Conservation (phyloP, 2,797 vertebrate genomes). For the Parauchenoglanis ngamensis region DNA sequence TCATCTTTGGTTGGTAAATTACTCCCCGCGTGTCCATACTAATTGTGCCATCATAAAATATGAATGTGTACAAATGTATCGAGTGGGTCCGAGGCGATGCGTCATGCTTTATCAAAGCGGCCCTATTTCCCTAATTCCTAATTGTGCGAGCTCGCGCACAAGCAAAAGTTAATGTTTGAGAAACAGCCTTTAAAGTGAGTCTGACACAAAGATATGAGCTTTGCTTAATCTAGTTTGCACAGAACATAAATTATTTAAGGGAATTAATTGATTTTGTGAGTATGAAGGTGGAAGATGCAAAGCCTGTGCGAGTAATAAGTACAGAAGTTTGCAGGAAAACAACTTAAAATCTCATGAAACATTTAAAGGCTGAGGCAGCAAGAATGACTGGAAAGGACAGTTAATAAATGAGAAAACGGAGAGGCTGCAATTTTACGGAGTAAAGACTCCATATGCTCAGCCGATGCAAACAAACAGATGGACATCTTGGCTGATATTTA, state of each 20-base stretch:
- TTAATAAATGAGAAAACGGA: slow-evolving; percentile 74
- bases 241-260: slow-evolving; percentile 81
- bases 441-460: slow-evolving; percentile 54
- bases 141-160: slow-evolving; percentile 63
- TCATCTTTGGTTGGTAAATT: slow-evolving; percentile 76
- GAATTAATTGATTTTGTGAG: slow-evolving; percentile 84
- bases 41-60: slow-evolving; percentile 87
- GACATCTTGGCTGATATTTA: neutral
- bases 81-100: slow-evolving; percentile 66
- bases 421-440: slow-evolving; percentile 65
- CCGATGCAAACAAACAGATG: slow-evolving; percentile 51
- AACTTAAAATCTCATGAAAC: slow-evolving; percentile 83
- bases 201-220: slow-evolving; percentile 72
- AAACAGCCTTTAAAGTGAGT: slow-evolving; percentile 69
- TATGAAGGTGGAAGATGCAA: slow-evolving; percentile 78
- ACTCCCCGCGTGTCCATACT: slow-evolving; percentile 77
- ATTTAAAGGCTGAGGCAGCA: slow-evolving; percentile 77
- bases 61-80: slow-evolving; percentile 79
- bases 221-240: slow-evolving; percentile 76
- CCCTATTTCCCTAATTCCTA: slow-evolving; percentile 77
- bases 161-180: slow-evolving; percentile 71
- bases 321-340: slow-evolving; percentile 73
- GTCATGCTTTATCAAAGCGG: slow-evolving; percentile 79
- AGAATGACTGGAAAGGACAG: slow-evolving; percentile 65
- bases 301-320: slow-evolving; percentile 77